A percentile compares a stretch with the other conserved stretches of the same genome.
phyloP scores from a whole-genome alignment of 2,113 vertebrate species.

The Hippocampus zosterae region DNA sequence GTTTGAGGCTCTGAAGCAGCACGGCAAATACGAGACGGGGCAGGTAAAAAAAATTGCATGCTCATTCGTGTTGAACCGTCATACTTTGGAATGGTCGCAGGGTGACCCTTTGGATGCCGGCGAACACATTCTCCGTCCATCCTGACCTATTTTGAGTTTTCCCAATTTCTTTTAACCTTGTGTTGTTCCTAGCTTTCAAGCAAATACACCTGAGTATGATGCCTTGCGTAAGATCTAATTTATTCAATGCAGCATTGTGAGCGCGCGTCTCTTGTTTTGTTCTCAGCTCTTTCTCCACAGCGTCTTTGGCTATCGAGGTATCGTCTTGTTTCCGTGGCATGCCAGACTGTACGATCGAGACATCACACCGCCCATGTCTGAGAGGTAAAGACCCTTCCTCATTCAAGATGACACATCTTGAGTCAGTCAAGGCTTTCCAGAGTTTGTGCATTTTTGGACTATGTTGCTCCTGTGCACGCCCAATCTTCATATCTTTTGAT shows the following conservation, averaged over 20 bases:
- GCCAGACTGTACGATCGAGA: conserved; percentile 93
- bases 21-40: conserved; percentile 92
- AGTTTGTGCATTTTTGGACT: too few relatives aligned
- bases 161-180: background rate
- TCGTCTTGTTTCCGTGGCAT: conserved; percentile 97
- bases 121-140: background rate
- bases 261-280: conserved; percentile 15
- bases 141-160: background rate
- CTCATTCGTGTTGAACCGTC: background rate
- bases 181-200: conserved; percentile 4
- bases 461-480: background rate
- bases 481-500: background rate
- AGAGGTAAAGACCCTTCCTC: conserved; percentile 73
- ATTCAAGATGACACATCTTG: background rate
- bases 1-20: conserved; percentile 91
- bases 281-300: conserved; percentile 94
- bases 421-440: background rate
- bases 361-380: conserved; percentile 81
- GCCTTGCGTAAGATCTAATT: conserved; percentile 1
- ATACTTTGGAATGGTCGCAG: background rate
- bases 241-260: conserved; percentile 15
- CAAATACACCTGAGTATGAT: background rate
- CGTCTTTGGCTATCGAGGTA: conserved; percentile 94
- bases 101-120: background rate
- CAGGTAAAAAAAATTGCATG: conserved; percentile 74